Base-by-base conservation (phyloP, 2,888 invertebrate genomes). In the Pogonocherus hispidulus region DNA sequence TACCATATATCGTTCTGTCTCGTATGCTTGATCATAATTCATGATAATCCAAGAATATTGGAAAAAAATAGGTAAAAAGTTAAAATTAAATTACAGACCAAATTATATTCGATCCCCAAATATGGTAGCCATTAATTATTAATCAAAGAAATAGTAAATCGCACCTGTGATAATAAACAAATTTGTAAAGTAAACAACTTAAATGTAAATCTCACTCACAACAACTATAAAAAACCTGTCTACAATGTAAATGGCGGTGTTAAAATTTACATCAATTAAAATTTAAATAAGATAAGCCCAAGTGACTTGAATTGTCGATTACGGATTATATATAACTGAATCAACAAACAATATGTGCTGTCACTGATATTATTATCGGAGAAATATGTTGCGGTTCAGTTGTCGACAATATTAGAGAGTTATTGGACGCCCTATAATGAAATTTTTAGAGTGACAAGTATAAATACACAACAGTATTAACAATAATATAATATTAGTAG, bases 261-360 rank as follows among this genome's bases (percentile, higher is more conserved):
- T 67, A 62, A 67, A 67, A 67, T 66, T 66, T 66, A 73, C 75
- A 75, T 73, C 72, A 70, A 73, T 75, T 75, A 74, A 74, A 71
- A 76, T 74, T 74, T 73, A 72, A 70, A 73, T 72, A 56, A 67
- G 72, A 69, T 72, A 70, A 68, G 44, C 47, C 62, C 59, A 60
- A 67, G 22, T 18, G 49, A 6, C 16, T 23, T 51, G 52, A 41
- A 16, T 47, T 27, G 23, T 20, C 27, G 59, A 59, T 59, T 59
- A 44, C 23, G 23, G 14, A 44, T 46, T 46, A 44, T 46, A 27
- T 5, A 27, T 8, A 5, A 27, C 27, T 27, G 27, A 27, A 27
- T 27, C 8, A 8, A 27, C n/a, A 27, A 5, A 27, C 27, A 27
- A 27, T 8, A 27, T 5, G 3, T 27, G 8, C 8, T 27, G 8